These are phyloP conservation scores for Hedychridium roseum DNA, from an alignment of 2,888 invertebrate genomes.

Conservation along the genomic window DNA sequence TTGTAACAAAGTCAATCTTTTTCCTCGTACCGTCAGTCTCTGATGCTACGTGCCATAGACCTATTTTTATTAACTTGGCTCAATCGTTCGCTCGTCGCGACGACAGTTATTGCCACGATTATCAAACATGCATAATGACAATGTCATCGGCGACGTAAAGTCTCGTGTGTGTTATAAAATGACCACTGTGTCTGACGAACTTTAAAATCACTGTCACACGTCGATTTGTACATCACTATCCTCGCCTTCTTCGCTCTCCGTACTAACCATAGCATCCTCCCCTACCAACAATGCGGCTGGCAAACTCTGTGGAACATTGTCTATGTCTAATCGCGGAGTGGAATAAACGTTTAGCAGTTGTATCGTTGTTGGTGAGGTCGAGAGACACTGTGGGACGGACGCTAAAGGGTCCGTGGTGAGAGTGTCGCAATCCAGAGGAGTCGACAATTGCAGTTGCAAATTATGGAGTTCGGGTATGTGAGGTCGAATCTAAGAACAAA, in stretches of 20 bases:
- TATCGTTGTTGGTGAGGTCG: constrained; percentile 59
- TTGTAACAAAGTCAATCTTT: too few species aligned
- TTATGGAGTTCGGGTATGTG: constrained; percentile 74
- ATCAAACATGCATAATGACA: too few species aligned
- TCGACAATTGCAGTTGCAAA: constrained; percentile 66
- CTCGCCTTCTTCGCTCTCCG: constrained; percentile 62
- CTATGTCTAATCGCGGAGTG: constrained; percentile 59
- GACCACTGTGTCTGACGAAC: constrained; percentile 7
- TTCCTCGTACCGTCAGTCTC: too few species aligned
- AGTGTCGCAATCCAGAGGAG: constrained; percentile 56
- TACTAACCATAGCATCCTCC: constrained; percentile 62
- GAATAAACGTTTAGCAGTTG: constrained; percentile 63
- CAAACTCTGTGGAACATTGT: constrained; percentile 61
- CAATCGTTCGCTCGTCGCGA: too few species aligned
- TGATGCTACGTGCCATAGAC: too few species aligned
- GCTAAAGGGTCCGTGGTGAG: constrained; percentile 53
- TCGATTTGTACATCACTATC: constrained; percentile 64
- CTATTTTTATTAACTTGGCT: too few species aligned
- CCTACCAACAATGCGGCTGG: constrained; percentile 63
- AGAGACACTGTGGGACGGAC: constrained; percentile 58
- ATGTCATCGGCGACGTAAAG: too few species aligned
- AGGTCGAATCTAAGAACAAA: constrained; percentile 67
- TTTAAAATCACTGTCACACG: constrained; percentile 57
- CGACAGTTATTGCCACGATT: too few species aligned
- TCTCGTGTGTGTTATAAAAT: too few species aligned